Evolutionary conservation across 1,140 invertebrate species (phyloP).

Genomic region (Aphelinus certus): DNA sequence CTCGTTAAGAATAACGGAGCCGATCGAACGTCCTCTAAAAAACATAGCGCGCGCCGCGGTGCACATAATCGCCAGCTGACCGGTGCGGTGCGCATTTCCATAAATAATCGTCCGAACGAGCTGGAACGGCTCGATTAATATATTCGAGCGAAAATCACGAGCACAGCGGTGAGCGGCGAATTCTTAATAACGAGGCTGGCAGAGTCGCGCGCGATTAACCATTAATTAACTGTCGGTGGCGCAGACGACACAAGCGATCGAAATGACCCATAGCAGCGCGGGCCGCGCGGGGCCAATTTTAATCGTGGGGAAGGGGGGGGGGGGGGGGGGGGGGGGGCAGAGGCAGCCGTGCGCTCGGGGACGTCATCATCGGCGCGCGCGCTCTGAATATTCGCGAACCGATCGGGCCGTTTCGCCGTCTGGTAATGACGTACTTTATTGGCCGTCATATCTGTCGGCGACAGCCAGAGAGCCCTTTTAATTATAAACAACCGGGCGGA

Average conservation of each 20-base stretch:
- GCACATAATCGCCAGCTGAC: too few relatives aligned
- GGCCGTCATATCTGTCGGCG: slow-evolving; percentile 62
- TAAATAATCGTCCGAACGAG: slow-evolving; percentile 2
- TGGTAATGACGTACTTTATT: slow-evolving; percentile 62
- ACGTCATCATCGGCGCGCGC: slow-evolving; percentile 45
- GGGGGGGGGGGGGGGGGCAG: too few relatives aligned
- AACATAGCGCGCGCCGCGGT: too few relatives aligned
- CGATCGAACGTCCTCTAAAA: too few relatives aligned
- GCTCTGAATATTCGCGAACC: slow-evolving; percentile 40
- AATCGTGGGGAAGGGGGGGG: slow-evolving; percentile 33
- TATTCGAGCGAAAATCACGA: slow-evolving; percentile 11
- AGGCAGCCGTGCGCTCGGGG: slow-evolving; percentile 12
- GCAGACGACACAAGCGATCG: slow-evolving; percentile 31
- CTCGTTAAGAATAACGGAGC: too few relatives aligned
- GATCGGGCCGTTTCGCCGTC: slow-evolving; percentile 51
- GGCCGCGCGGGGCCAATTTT: slow-evolving; percentile 42
- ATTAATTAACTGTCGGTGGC: slow-evolving; percentile 39
- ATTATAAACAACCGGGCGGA: slow-evolving; percentile 62
- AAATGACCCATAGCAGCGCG: not conserved
- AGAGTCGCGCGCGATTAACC: slow-evolving; percentile 30
- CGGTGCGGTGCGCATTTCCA: not conserved
- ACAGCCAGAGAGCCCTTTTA: slow-evolving; percentile 57
- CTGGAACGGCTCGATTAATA: not conserved
- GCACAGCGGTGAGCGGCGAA: not conserved
- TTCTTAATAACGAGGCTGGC: not conserved